Percentiles rank a stretch among this genome's conserved stretches.
These are phyloP conservation scores for Rhagoletis zephyria DNA, from an alignment of 1,140 invertebrate genomes.

Conservation along the genomic window DNA sequence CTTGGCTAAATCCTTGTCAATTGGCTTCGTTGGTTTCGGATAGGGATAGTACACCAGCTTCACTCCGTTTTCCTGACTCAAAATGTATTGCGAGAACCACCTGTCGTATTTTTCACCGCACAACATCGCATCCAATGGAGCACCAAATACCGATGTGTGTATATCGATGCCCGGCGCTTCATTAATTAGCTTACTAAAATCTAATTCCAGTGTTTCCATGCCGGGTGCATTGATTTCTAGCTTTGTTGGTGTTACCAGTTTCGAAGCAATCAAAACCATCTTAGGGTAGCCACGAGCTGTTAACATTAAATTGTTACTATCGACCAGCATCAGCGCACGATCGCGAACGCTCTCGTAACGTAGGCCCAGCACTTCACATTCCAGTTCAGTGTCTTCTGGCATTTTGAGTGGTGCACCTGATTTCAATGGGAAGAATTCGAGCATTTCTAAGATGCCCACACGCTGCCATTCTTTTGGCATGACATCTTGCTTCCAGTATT, in stretches of 20 bases:
- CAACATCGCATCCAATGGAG: slow-evolving; percentile 75
- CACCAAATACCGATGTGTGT: slow-evolving; percentile 74
- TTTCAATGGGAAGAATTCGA: slow-evolving; percentile 75
- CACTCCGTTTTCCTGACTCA: slow-evolving; percentile 75
- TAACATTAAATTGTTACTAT: slow-evolving; percentile 74
- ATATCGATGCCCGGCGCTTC: slow-evolving; percentile 66
- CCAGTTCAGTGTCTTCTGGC: slow-evolving; percentile 66
- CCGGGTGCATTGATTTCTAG: slow-evolving; percentile 73
- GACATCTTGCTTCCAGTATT: slow-evolving; percentile 62
- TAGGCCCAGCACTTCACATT: slow-evolving; percentile 74
- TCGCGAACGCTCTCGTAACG: slow-evolving; percentile 73
- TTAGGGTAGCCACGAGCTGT: slow-evolving; percentile 75
- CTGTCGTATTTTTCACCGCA: slow-evolving; percentile 78
- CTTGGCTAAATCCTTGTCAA: slow-evolving; percentile 58
- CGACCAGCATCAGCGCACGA: slow-evolving; percentile 75
- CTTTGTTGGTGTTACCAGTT: slow-evolving; percentile 66
- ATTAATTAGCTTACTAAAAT: slow-evolving; percentile 66
- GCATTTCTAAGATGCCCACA: slow-evolving; percentile 75
- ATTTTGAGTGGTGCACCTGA: slow-evolving; percentile 73
- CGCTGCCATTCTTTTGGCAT: slow-evolving; percentile 69
- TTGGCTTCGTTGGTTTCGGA: slow-evolving; percentile 68
- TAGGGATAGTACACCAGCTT: slow-evolving; percentile 77
- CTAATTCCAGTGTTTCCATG: slow-evolving; percentile 74
- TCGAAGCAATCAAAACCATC: slow-evolving; percentile 75
- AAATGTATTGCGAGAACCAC: slow-evolving; percentile 78